These are phyloP conservation scores for Anguilla marmorata DNA, from an alignment of 2,797 vertebrate species.

Conservation along the genomic window DNA sequence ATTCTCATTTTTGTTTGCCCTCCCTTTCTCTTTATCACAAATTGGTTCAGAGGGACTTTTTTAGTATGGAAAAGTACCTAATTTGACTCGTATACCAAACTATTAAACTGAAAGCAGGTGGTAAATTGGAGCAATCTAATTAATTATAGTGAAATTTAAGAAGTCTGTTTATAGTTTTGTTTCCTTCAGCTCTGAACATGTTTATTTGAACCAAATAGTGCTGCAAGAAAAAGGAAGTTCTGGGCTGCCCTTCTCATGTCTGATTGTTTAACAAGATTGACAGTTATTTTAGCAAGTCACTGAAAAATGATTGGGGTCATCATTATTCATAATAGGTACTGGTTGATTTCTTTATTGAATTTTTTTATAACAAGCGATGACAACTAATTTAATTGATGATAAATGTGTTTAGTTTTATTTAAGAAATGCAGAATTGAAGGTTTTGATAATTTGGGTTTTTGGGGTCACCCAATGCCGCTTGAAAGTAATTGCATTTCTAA, in stretches of 20 bases:
- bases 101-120: not conserved
- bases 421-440: not conserved
- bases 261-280: not conserved
- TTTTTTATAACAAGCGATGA: not conserved
- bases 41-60: not conserved
- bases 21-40: not conserved
- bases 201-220: not conserved
- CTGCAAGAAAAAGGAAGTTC: conserved; percentile 18
- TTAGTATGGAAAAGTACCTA: not conserved
- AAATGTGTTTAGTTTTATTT: not conserved
- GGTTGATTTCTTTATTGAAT: not conserved
- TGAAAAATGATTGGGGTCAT: not conserved
- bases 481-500: not conserved
- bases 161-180: conserved; percentile 5
- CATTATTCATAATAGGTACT: not conserved
- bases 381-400: not conserved
- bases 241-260: not conserved
- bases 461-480: not conserved
- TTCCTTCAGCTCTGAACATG: not conserved
- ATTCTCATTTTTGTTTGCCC: not conserved
- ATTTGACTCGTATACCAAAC: not conserved
- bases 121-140: not conserved
- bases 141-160: not conserved
- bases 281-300: not conserved
- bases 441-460: not conserved